Conservation (phyloP, 2,113 vertebrate genomes). For the Mixornis gularis region DNA sequence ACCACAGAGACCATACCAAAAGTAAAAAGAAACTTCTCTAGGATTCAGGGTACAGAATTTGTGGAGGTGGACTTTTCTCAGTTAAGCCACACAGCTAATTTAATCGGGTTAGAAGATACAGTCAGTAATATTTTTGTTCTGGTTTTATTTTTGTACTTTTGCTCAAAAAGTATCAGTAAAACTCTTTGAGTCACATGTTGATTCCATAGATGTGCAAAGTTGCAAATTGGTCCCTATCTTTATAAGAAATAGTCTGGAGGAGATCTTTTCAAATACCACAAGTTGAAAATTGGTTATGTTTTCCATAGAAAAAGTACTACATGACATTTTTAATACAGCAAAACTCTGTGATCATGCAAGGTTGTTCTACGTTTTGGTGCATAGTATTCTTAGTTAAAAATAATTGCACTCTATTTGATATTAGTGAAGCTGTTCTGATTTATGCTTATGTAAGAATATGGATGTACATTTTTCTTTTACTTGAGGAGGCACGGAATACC, state of each 20-base stretch:
- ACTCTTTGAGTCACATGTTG: not conserved
- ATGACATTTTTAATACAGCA: not conserved
- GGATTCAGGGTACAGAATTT: not conserved
- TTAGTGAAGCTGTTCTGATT: not conserved
- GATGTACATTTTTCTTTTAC: not conserved
- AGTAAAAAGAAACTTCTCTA: not conserved
- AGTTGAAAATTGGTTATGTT: not conserved
- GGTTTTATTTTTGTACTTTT: not conserved
- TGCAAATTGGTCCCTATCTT: not conserved
- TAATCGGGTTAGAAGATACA: not conserved
- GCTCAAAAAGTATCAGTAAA: not conserved
- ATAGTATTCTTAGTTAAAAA: not conserved
- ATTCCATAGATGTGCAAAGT: not conserved
- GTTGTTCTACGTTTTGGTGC: not conserved
- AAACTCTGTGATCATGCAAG: not conserved
- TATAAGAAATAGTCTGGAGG: not conserved
- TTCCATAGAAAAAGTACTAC: not conserved
- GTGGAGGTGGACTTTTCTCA: not conserved
- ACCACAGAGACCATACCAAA: not conserved
- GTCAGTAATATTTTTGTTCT: not conserved
- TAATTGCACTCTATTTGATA: not conserved
- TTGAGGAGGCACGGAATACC: not conserved
- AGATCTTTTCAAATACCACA: not conserved
- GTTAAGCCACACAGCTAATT: not conserved
- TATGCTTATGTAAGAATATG: not conserved